Base-by-base conservation (phyloP, 2,113 vertebrate genomes). In the Cyphomyrus discorhynchus region DNA sequence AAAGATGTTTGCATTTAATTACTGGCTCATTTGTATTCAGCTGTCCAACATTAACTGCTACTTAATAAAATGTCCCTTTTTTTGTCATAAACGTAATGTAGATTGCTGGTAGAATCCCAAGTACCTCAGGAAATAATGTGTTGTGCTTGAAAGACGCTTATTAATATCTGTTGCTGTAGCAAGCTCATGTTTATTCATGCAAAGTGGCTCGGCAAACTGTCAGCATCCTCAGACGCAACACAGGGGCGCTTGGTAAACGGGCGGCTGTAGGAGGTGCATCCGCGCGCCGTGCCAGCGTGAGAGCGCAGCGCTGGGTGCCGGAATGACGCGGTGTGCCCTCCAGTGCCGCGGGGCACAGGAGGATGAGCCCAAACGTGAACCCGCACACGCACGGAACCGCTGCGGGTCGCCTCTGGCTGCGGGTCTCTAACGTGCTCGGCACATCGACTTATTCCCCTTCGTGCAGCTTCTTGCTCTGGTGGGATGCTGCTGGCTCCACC, bases 201-300 rank as follows among this genome's bases (percentile, higher is more conserved):
- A 4, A 56, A 87, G n/a, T 74, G 50, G 87, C 89, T 80, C 93
- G 90, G 95, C 92, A 93, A 94, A 83, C 92, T 92, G 93, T 92
- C 93, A 89, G 86, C 88, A 4, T 9, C 80, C 90, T 94, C 91
- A 90, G 89, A 90, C 89, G 86, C 92, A 90, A 93, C 93, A 92
- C 92, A 91, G 90, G 88, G 86, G 89, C 88, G 19, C 88, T 56
- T 0, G 70, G 35, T 45, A n/a, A 89, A 21, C 39, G 50, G 49
- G 13, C 50, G 11, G 9, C 17, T 56, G 85, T 13, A 19, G 27
- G 85, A 39, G 85, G n/a, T 13, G n/a, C 85, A 39, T 87, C 49
- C 4, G 13, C 0, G 84, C 10, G 6, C 49, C 84, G n/a, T 52
- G 84, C 84, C 84, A 53, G 85, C 13, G 11, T 35, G 47, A 53